A percentile compares a stretch with the other conserved stretches of the same genome.
phyloP scores from a whole-genome alignment of 2,888 invertebrate species.

The Cataglyphis cursor region DNA sequence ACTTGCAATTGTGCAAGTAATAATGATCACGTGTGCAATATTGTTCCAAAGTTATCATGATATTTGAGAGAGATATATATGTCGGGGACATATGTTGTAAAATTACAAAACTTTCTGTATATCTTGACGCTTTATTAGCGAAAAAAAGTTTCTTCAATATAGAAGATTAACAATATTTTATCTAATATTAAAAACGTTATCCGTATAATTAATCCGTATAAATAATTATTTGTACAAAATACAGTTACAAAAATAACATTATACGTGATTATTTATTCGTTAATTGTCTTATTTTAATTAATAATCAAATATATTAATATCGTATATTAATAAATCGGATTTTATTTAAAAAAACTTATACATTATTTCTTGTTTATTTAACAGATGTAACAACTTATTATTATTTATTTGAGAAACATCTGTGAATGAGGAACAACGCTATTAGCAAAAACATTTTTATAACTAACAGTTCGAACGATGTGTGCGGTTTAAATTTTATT shows the following conservation, averaged over 20 bases:
- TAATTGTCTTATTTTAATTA: not conserved
- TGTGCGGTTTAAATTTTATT: not conserved
- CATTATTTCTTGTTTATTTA: not conserved
- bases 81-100: not conserved
- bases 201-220: not conserved
- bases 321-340: not conserved
- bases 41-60: not conserved
- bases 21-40: not conserved
- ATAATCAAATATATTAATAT: not conserved
- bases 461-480: not conserved
- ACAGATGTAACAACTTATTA: not conserved
- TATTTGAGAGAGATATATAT: not conserved
- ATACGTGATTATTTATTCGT: not conserved
- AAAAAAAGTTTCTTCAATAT: not conserved
- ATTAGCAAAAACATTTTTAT: not conserved
- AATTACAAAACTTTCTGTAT: slow-evolving; percentile 25
- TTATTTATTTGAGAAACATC: not conserved
- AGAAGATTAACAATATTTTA: not conserved
- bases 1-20: slow-evolving; percentile 6
- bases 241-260: not conserved
- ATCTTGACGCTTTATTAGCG: slow-evolving; percentile 3
- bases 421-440: not conserved
- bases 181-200: not conserved
- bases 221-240: not conserved
- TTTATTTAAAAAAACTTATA: not conserved